Percentiles rank a stretch among this genome's conserved stretches.
Conservation (phyloP, 2,888 invertebrate genomes). For the Portevinia maculata region DNA sequence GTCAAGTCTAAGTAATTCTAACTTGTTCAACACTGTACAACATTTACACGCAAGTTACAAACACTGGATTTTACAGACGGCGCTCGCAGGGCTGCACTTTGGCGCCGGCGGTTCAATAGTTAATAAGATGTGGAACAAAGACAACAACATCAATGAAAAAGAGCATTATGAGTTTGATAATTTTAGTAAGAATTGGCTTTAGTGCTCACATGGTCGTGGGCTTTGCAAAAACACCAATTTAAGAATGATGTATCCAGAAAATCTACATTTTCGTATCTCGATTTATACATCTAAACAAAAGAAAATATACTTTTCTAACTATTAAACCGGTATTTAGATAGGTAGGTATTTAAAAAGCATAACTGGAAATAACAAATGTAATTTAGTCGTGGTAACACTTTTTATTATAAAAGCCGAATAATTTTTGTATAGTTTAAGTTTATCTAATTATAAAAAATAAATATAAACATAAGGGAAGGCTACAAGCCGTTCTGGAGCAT, state of each 20-base stretch:
- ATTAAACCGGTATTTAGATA: too few species aligned
- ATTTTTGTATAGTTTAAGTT: background rate
- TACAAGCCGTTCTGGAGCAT: too few species aligned
- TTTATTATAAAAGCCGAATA: background rate
- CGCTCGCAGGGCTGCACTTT: constrained; percentile 44
- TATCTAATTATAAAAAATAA: background rate
- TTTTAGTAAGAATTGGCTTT: constrained; percentile 12
- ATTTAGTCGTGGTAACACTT: background rate
- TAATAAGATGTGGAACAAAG: constrained; percentile 38
- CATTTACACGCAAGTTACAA: constrained; percentile 67
- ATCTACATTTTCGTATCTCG: constrained; percentile 10
- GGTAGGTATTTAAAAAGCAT: constrained; percentile 14
- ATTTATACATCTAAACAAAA: constrained; percentile 49
- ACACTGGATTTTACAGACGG: constrained; percentile 61
- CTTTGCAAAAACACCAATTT: constrained; percentile 19
- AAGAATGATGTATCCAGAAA: constrained; percentile 8
- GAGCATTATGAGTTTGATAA: constrained; percentile 10
- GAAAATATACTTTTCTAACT: constrained; percentile 37
- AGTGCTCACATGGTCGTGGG: constrained; percentile 17
- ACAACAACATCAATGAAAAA: constrained; percentile 44
- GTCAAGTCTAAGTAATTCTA: constrained; percentile 31
- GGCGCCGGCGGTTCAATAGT: constrained; percentile 23
- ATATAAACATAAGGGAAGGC: too few species aligned
- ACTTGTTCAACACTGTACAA: constrained; percentile 67
- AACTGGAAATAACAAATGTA: background rate